Base-by-base conservation (phyloP, 2,888 invertebrate species). In the Dascillus cervinus region DNA sequence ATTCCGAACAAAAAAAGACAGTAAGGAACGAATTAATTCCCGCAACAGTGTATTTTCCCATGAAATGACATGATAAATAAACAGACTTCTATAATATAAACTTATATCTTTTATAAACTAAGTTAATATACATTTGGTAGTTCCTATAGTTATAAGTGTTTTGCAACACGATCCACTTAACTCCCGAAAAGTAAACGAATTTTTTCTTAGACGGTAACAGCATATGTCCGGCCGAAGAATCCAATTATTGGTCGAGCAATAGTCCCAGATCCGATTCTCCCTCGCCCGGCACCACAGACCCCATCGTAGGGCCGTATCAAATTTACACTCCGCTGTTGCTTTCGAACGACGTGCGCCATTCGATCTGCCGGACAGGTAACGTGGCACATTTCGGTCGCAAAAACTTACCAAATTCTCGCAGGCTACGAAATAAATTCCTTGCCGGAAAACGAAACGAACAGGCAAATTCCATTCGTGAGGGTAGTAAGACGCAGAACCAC, bases 401-500 rank as follows among this genome's bases (percentile, higher is more conserved):
- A 13, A 13, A 8, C 22, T 28, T n/a, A n/a, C n/a, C n/a, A n/a
- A n/a, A n/a, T n/a, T n/a, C n/a, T n/a, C n/a, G n/a, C n/a, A n/a
- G n/a, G n/a, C n/a, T n/a, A n/a, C n/a, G n/a, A n/a, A n/a, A n/a
- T n/a, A n/a, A n/a, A n/a, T n/a, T n/a, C n/a, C n/a, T n/a, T n/a
- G n/a, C n/a, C n/a, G n/a, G 50, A 43, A 44, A 56, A 44, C 48
- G 50, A 39, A 47, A 62, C 53, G 6, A 29, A n/a, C n/a, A n/a
- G n/a, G n/a, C n/a, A n/a, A n/a, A n/a, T 30, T 3, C 64, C 69
- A 11, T 69, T 67, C 35, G 69, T 70, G 10, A 60, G 73, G 21
- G 71, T 80, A 1, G 79, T 83, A n/a, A 90, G 89, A 56, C 69
- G 87, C 32, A 65, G 91, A 33, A 86, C 82, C 41, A 91, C 92